A percentile compares a stretch with the other conserved stretches of the same genome.
These are phyloP conservation scores for Hemistola chrysoprasaria DNA, from an alignment of 2,888 invertebrate genomes.

Conservation along the genomic window DNA sequence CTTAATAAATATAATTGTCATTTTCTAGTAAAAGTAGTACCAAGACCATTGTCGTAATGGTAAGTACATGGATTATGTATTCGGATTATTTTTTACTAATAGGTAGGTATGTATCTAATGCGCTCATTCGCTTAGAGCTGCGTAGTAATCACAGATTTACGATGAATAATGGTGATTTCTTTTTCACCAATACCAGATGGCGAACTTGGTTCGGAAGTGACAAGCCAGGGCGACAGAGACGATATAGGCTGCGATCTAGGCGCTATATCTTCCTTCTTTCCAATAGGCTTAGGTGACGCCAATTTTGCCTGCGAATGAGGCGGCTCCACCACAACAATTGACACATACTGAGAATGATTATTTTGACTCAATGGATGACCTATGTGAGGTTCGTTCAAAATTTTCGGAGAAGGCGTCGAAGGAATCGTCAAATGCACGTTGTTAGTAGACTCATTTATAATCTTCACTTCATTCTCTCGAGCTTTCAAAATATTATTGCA, in stretches of 20 bases:
- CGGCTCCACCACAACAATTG: constrained; percentile 76
- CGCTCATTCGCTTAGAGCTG: constrained; percentile 84
- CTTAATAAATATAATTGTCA: constrained; percentile 22
- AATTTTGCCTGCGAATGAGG: constrained; percentile 61
- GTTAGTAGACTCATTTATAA: constrained; percentile 70
- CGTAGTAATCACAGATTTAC: constrained; percentile 94
- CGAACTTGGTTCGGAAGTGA: constrained; percentile 87
- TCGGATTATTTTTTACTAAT: constrained; percentile 1
- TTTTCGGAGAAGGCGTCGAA: constrained; percentile 75
- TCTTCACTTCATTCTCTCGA: constrained; percentile 77
- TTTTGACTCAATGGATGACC: constrained; percentile 48
- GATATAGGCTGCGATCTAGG: constrained; percentile 83
- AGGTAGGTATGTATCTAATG: neutral
- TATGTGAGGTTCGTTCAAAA: constrained; percentile 77
- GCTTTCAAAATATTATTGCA: constrained; percentile 96
- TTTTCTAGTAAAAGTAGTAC: constrained; percentile 2
- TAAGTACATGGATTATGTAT: no score
- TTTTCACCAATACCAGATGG: constrained; percentile 84
- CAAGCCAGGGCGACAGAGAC: constrained; percentile 92
- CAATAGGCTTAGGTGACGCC: constrained; percentile 70
- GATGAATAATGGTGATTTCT: constrained; percentile 86
- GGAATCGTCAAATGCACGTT: constrained; percentile 70
- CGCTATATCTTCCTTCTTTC: constrained; percentile 73
- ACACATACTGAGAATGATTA: constrained; percentile 75
- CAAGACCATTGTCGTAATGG: neutral